Evolutionary conservation across 2,797 vertebrate species (phyloP), one percentile per base, ranked within the genome.

Genomic region (Gymnothorax reevesii): DNA sequence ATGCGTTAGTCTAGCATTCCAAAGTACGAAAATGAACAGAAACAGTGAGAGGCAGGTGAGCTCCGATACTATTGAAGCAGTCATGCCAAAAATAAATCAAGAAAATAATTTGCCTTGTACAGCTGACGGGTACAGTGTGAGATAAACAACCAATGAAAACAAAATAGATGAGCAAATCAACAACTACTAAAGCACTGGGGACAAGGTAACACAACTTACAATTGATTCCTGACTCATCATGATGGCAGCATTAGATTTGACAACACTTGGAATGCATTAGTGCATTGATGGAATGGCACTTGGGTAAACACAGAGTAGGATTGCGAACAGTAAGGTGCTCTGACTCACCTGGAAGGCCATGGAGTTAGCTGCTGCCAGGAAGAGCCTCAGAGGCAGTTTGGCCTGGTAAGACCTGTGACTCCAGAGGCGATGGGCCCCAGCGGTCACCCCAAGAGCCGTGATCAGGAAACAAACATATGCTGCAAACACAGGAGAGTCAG

Each of bases 361-460:
- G 90, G 96, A 97, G 91, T 97, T 97, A 88, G 94, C 96, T 4
- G 87, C 92, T 57, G 96, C 95, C 90, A 97, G 93, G 2, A 97
- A 97, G 89, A 97, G 94, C 89, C 95, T 91, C 88, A 97, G 90
- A 85, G 96, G 95, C 89, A 97, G 92, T 90, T 93, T 96, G 91
- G 96, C 96, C 93, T 96, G 96, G 91, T 97, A 97, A 87, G 96
- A 97, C 57, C 95, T 92, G 91, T 97, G 96, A 89, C 96, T 97
- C 96, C 96, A 96, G 15, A 97, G 89, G 77, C 95, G 94, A 89
- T 97, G 96, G 0, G 95, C 96, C 0, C 95, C 94, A 0, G 96
- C 96, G 0, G 95, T 96, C 91, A 96, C 93, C 0, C 96, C 95
- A 92, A 97, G 91, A 20, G 94, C 94, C 0, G 95, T 94, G 89